Evolutionary conservation across 2,888 invertebrate genomes (phyloP).

Genomic region (Dioctria linearis): DNA sequence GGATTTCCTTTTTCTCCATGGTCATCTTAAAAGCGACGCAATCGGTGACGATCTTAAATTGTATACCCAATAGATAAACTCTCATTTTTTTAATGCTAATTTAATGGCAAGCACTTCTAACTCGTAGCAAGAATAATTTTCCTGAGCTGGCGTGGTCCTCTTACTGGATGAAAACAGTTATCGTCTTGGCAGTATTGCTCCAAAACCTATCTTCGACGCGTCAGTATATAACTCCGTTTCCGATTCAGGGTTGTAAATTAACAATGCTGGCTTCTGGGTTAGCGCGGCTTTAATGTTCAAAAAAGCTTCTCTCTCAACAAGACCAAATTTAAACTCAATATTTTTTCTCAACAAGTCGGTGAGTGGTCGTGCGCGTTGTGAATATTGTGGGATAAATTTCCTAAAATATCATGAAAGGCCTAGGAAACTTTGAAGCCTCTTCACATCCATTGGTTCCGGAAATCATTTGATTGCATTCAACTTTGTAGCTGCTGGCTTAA

Average conservation of each 20-base stretch:
- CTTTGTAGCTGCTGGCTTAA: constrained; percentile 60
- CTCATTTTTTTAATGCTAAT: constrained; percentile 25
- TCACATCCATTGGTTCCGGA: constrained; percentile 60
- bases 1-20: too few relatives aligned
- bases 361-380: too few relatives aligned
- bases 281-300: too few relatives aligned
- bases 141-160: constrained; percentile 58
- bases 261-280: too few relatives aligned
- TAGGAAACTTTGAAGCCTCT: constrained; percentile 62
- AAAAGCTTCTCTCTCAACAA: constrained; percentile 54
- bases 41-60: too few relatives aligned
- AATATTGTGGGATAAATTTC: neutral
- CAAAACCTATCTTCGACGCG: constrained; percentile 59
- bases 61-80: too few relatives aligned
- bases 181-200: constrained; percentile 57
- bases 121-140: constrained; percentile 64
- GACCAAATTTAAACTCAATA: constrained; percentile 52
- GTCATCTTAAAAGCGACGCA: too few relatives aligned
- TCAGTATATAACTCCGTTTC: constrained; percentile 60
- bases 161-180: constrained; percentile 52
- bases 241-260: too few relatives aligned
- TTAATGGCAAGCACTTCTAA: constrained; percentile 58
- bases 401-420: constrained; percentile 61
- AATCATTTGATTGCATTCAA: constrained; percentile 60
- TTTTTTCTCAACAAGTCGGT: too few relatives aligned